Conservation (phyloP, 2,888 invertebrate genomes). For the Eupithecia tripunctaria region DNA sequence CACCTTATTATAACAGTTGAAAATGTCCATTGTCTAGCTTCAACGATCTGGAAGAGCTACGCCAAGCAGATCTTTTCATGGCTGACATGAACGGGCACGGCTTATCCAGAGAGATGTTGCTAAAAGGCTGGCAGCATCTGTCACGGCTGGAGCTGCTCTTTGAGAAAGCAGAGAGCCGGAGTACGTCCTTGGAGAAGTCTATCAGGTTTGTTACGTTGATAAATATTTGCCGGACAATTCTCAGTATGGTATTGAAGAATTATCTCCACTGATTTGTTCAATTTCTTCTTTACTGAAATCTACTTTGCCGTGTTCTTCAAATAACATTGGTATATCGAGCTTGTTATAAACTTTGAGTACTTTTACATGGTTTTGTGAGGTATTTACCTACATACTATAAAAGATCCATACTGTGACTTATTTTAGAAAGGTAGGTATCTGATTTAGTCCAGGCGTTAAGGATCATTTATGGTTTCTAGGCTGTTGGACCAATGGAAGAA, state of each 20-base stretch:
- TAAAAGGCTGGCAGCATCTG: constrained; percentile 93
- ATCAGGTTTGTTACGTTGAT: constrained; percentile 19
- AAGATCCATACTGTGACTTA: neutral
- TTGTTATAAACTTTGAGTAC: neutral
- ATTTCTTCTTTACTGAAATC: neutral
- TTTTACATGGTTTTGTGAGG: neutral
- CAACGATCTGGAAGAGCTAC: constrained; percentile 92
- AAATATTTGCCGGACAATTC: no score
- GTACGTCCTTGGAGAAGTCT: constrained; percentile 91
- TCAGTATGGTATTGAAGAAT: no score
- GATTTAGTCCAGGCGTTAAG: neutral
- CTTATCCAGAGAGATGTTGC: constrained; percentile 91
- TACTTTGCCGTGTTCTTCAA: neutral
- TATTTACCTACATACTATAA: no score
- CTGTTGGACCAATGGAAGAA: constrained; percentile 93
- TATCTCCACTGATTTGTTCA: neutral
- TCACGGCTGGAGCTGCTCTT: constrained; percentile 92
- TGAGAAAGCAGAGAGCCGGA: constrained; percentile 92
- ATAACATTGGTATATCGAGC: neutral
- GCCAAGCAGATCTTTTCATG: constrained; percentile 90
- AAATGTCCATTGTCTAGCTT: constrained; percentile 82
- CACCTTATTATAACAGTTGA: neutral
- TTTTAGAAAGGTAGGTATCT: neutral
- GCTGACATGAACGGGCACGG: constrained; percentile 95
- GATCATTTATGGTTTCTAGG: constrained; percentile 70